Evolutionary conservation across 2,113 vertebrate species (phyloP), one percentile per base, ranked within the genome.

Genomic region (Talpa occidentalis): DNA sequence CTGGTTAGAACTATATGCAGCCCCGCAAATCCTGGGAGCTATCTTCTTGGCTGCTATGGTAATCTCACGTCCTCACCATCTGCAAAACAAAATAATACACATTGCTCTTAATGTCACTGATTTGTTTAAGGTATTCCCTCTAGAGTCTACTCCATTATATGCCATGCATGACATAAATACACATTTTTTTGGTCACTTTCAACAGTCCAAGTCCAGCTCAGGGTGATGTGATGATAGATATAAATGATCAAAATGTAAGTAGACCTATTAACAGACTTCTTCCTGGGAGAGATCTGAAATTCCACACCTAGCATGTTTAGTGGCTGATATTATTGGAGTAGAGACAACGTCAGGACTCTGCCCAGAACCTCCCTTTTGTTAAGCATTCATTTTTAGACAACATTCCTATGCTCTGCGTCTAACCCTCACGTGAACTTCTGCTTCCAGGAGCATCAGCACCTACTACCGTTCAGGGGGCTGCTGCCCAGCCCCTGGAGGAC

Each of bases 11-110:
- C 11, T 24, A 8, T 22, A 5, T 1, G 37, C 54, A 74, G 15
- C 69, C 35, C 5, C 5, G 35, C 22, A 42, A 14, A 64, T 30
- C 74, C 35, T 0, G 3, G 10, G 54, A 35, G 30, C 24, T 6
- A 15, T 49, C 35, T 88, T 91, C 81, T 90, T 60, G 60, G 42
- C 60, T 64, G 35, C 70, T 37, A 0, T 10, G 74, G 42, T 91
- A 47, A 95, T 62, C 66, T 77, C 52, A 37, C 21, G 10, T 67
- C 93, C 52, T 96, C 42, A 17, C 16, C 42, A 76, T 80, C 96
- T 96, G 94, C 47, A 94, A 94, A 94, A 91, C 49, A 93, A 52
- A 52, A 28, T 35, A 81, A 94, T 80, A 81, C 21, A 66, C n/a
- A 66, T 28, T 62, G 21, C 32, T 56, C 15, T 90, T 88, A 77